Evolutionary conservation across 2,888 invertebrate genomes (phyloP).

Genomic region (Muschampia plurimacula): DNA sequence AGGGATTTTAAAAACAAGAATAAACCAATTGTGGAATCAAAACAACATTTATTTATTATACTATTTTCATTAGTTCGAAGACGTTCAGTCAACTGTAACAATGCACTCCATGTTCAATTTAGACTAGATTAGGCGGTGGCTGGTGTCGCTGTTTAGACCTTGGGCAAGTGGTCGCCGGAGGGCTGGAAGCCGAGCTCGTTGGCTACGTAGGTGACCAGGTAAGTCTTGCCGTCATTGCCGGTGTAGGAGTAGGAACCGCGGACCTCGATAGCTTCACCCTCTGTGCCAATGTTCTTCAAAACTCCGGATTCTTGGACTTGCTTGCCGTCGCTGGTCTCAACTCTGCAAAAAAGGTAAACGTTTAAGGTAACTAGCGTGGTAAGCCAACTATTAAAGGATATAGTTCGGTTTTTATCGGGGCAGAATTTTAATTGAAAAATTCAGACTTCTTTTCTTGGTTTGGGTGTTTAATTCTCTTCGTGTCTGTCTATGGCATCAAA

Average conservation of each 20-base stretch:
- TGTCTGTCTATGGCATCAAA: too few relatives aligned
- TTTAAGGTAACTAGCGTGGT: background rate
- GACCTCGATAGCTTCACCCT: constrained; percentile 74
- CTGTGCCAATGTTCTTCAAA: constrained; percentile 73
- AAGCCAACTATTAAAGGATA: too few relatives aligned
- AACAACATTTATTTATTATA: constrained; percentile 44
- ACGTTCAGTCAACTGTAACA: constrained; percentile 36
- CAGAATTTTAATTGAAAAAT: too few relatives aligned
- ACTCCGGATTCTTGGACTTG: constrained; percentile 58
- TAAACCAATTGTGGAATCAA: constrained; percentile 42
- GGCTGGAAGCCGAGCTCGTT: constrained; percentile 84
- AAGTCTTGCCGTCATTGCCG: constrained; percentile 73
- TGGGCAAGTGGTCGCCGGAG: constrained; percentile 63
- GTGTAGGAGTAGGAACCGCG: constrained; percentile 78
- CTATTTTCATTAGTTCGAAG: constrained; percentile 38
- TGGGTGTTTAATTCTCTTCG: too few relatives aligned
- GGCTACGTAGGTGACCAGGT: constrained; percentile 79
- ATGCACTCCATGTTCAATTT: constrained; percentile 27
- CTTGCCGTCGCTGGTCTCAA: constrained; percentile 72
- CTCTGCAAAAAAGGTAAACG: constrained; percentile 50
- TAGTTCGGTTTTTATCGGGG: too few relatives aligned
- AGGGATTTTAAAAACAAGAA: constrained; percentile 25
- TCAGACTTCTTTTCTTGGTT: too few relatives aligned
- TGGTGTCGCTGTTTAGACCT: constrained; percentile 17
- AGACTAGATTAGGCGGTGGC: constrained; percentile 28